These are phyloP conservation scores for Hyperoodon ampullatus DNA, from an alignment of 2,113 vertebrate species.

Conservation along the genomic window DNA sequence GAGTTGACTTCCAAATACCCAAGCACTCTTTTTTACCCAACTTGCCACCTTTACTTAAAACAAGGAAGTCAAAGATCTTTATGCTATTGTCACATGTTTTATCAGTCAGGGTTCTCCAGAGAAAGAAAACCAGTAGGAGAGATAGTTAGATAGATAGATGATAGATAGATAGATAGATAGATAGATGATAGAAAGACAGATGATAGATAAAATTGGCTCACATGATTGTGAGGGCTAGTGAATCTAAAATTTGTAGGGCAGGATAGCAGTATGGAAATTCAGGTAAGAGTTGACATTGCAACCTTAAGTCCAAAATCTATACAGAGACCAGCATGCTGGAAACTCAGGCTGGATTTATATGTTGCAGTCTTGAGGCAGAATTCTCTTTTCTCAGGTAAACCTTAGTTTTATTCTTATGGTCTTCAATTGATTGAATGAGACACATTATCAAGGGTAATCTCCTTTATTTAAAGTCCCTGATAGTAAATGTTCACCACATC, in stretches of 20 bases:
- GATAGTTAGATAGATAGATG: neutral
- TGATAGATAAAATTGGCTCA: neutral
- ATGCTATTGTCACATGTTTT: neutral
- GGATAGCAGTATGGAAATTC: neutral
- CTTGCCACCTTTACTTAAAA: neutral
- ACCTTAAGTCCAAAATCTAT: neutral
- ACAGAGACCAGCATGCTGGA: neutral
- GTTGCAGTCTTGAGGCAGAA: neutral
- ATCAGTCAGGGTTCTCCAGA: neutral
- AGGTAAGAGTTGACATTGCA: neutral
- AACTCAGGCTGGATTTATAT: neutral
- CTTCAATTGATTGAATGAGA: neutral
- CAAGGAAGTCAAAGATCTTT: neutral
- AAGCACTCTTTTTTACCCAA: neutral
- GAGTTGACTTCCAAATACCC: neutral
- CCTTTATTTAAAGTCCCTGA: neutral
- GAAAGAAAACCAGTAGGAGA: neutral
- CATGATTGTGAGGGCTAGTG: accelerated
- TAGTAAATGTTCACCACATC: neutral
- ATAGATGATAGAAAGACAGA: no score
- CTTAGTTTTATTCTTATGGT: neutral
- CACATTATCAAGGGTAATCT: neutral
- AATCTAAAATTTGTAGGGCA: neutral
- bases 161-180: no score
- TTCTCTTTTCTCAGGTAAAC: neutral